Base-by-base conservation (phyloP, 2,888 invertebrate species). In the Agriotes lineatus region DNA sequence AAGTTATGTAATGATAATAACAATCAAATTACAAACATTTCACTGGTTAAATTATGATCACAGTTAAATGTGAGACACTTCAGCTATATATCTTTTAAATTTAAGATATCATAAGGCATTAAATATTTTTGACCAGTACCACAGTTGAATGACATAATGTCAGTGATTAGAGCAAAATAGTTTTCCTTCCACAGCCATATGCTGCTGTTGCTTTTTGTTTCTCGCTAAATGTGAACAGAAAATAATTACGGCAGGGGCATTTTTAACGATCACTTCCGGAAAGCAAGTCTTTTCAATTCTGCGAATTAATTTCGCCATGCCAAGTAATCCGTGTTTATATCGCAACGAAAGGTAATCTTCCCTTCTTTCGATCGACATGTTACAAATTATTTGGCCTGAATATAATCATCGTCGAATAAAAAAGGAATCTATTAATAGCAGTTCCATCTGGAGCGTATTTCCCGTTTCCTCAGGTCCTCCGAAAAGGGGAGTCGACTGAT, bases 401-500 rank as follows among this genome's bases (percentile, higher is more conserved):
- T 65, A 65, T 69, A 65, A 69, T 69, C 64, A 69, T 65, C 56
- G 44, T 30, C 56, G 62, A 56, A 61, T 65, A 65, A 69, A 65
- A 69, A 69, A 69, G 18, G 69, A 60, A 69, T 69, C 69, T 69
- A 69, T 69, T 69, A 69, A 69, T 69, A 65, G 69, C 64, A 65
- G 65, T 65, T 69, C 60, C 65, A 69, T 65, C 69, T 69, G 65
- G 54, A 67, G 66, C 70, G 66, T 66, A 70, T 70, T 67, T 70
- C 66, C 66, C 61, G 66, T 70, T 68, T 65, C 67, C 67, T 52
- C 64, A 59, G 62, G 63, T 63, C 70, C 63, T 63, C 50, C 42
- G 52, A 65, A 66, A 67, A 60, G 69, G 63, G 71, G 52, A 66
- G 52, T 76, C 78, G 79, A 80, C 81, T 81, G 82, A 82, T 82